Percentiles rank a stretch among this genome's conserved stretches.
phyloP scores from a whole-genome alignment of 2,113 vertebrate genomes.

The Otus sunia region DNA sequence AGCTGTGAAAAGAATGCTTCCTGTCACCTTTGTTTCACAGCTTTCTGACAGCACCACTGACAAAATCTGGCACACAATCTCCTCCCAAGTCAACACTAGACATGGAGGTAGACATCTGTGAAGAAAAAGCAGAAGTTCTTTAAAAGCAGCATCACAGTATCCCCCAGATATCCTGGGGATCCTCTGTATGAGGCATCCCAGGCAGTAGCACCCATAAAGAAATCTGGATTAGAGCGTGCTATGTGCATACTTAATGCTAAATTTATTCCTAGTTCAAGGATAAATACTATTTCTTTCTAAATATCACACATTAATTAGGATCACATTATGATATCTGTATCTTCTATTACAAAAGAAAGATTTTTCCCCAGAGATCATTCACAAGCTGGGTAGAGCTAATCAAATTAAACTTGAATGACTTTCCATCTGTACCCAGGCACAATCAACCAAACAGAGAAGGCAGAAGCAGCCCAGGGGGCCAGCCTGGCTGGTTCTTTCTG shows the following conservation, averaged over 20 bases:
- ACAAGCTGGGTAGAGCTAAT: not conserved
- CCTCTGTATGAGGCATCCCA: not conserved
- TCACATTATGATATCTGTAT: not conserved
- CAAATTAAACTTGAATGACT: not conserved
- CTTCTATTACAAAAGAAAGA: not conserved
- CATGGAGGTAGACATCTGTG: not conserved
- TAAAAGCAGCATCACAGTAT: not conserved
- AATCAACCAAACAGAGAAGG: not conserved
- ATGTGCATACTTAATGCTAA: not conserved
- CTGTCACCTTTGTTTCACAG: not conserved
- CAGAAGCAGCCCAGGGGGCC: not conserved
- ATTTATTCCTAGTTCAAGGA: not conserved
- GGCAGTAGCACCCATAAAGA: not conserved
- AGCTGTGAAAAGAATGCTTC: not conserved
- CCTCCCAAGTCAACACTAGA: not conserved
- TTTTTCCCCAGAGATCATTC: not conserved
- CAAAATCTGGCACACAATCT: not conserved
- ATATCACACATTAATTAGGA: not conserved
- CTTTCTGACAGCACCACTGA: not conserved
- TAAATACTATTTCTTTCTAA: not conserved
- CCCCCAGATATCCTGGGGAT: not conserved
- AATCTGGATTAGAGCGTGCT: not conserved
- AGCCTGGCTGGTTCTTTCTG: not conserved
- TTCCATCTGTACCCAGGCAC: not conserved
- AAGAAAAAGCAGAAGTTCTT: not conserved